Percentiles rank a stretch among this genome's conserved stretches.
These are phyloP conservation scores for Drosophila anomalata DNA, from an alignment of 2,888 invertebrate genomes.

Conservation along the genomic window DNA sequence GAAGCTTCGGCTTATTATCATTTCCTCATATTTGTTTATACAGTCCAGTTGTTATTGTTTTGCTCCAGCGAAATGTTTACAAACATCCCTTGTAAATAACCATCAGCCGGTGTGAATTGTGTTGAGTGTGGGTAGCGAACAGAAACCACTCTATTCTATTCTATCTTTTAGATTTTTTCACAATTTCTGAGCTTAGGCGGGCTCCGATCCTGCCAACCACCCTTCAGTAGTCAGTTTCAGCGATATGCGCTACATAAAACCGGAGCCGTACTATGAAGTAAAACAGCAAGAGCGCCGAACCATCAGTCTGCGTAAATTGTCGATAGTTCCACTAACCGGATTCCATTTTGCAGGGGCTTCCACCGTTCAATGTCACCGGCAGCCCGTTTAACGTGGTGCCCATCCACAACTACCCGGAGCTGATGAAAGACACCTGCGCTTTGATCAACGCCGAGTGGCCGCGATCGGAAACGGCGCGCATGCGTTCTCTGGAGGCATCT, in stretches of 20 bases:
- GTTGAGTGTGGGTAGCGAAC: constrained; percentile 33
- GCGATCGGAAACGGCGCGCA: constrained; percentile 90
- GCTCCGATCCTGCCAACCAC: constrained; percentile 54
- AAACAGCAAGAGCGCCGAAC: constrained; percentile 41
- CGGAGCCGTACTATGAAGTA: constrained; percentile 84
- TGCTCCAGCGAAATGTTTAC: not conserved
- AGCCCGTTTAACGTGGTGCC: constrained; percentile 86
- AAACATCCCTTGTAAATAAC: constrained; percentile 52
- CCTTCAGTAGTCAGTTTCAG: constrained; percentile 49
- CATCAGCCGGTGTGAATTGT: constrained; percentile 12
- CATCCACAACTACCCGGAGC: constrained; percentile 89
- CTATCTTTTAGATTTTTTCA: constrained; percentile 68
- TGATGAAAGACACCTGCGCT: constrained; percentile 89
- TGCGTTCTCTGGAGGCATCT: constrained; percentile 90
- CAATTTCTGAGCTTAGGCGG: constrained; percentile 58
- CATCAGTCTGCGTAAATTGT: constrained; percentile 1
- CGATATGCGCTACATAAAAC: constrained; percentile 82
- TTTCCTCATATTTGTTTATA: not conserved
- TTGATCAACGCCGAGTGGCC: constrained; percentile 95
- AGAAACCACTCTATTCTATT: constrained; percentile 59
- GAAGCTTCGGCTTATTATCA: not conserved
- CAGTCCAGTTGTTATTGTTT: constrained; percentile 2
- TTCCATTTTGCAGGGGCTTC: constrained; percentile 80
- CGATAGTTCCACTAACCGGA: not conserved
- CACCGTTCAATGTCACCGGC: constrained; percentile 83